Percentiles rank a stretch among this genome's conserved stretches.
These are phyloP conservation scores for Columba livia DNA, from an alignment of 2,113 vertebrate species.

Conservation along the genomic window DNA sequence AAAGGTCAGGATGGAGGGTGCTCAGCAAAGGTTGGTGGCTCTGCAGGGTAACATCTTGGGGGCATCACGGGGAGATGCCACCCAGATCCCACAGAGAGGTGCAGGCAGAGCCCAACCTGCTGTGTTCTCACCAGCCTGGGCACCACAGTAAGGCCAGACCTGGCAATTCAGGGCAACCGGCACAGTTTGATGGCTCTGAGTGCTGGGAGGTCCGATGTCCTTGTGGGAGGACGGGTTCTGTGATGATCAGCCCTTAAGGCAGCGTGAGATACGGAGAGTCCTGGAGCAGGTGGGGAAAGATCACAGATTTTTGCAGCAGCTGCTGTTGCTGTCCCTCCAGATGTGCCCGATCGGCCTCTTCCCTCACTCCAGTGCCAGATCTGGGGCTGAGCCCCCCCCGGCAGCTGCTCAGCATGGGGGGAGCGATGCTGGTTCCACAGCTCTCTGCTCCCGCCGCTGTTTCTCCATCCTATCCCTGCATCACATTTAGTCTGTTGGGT, in stretches of 20 bases:
- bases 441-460: fast-evolving
- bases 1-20: not conserved
- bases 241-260: not conserved
- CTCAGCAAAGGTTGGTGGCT: not conserved
- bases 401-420: fast-evolving
- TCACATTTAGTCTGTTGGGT: fast-evolving
- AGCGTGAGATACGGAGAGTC: fast-evolving
- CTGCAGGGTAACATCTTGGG: fast-evolving
- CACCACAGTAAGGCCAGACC: not conserved
- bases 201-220: fast-evolving
- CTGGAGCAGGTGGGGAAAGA: no score
- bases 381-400: not conserved
- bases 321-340: no score
- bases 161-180: not conserved
- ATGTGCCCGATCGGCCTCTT: no score
- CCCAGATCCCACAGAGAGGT: fast-evolving
- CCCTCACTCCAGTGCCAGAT: no score
- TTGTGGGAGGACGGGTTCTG: not conserved
- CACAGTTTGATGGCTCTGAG: not conserved
- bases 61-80: not conserved
- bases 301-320: no score
- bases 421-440: not conserved
- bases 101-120: not conserved
- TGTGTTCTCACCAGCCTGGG: no score
- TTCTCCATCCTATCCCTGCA: fast-evolving